Conservation (phyloP, 2,888 invertebrate genomes). For the Chorisops tibialis region DNA sequence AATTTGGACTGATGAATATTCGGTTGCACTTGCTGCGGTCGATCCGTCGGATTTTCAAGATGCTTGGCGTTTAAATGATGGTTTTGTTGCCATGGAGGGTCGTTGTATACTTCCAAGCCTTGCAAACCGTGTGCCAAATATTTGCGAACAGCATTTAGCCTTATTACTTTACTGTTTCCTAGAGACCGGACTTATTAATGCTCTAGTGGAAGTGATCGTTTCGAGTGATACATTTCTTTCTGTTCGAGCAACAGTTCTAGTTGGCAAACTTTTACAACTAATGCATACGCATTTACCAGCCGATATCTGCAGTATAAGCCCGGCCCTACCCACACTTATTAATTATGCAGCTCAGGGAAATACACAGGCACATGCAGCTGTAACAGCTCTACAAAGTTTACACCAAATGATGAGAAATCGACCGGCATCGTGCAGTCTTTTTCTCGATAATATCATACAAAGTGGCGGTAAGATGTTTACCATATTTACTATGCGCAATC, state of each 20-base stretch:
- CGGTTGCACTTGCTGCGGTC: conserved; percentile 80
- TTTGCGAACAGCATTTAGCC: conserved; percentile 87
- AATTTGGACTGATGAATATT: conserved; percentile 90
- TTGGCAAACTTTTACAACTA: conserved; percentile 85
- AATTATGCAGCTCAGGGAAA: conserved; percentile 74
- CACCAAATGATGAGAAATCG: conserved; percentile 77
- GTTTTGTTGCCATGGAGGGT: conserved; percentile 93
- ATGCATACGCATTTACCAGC: conserved; percentile 82
- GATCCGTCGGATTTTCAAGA: conserved; percentile 84
- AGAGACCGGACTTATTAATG: conserved; percentile 81
- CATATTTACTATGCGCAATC: background rate
- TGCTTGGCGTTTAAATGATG: conserved; percentile 85
- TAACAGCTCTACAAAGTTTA: conserved; percentile 74
- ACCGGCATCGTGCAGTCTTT: conserved; percentile 77
- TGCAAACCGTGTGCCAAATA: conserved; percentile 80
- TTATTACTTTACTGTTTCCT: conserved; percentile 84
- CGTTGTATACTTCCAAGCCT: conserved; percentile 80
- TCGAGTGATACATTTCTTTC: conserved; percentile 86
- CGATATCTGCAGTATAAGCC: conserved; percentile 78
- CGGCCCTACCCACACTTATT: conserved; percentile 78
- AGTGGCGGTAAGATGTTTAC: conserved; percentile 47
- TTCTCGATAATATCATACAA: conserved; percentile 75
- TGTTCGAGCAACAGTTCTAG: conserved; percentile 83
- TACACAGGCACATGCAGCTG: conserved; percentile 77
- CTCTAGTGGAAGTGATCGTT: conserved; percentile 87